Evolutionary conservation across 30 jellyfish, hydroid and myxozoan species (phyloP), one percentile per base, ranked within the genome.

Genomic region (Aurelia sp.): DNA sequence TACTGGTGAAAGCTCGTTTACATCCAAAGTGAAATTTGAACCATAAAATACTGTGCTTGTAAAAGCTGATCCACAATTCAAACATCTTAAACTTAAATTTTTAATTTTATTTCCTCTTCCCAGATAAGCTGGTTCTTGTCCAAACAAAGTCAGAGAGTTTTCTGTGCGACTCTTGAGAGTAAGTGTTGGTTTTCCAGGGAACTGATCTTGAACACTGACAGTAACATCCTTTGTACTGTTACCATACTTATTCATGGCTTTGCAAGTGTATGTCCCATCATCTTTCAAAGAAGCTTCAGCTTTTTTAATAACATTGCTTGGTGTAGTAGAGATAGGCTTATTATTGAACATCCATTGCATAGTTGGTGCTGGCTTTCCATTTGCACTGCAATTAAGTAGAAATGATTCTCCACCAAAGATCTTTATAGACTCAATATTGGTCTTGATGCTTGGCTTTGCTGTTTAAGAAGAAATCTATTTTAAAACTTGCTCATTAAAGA

Each of bases 281-380:
- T 35, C 78, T 4, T 18, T 35, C 27, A 13, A 19, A n/a, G n/a
- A 2, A 17, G 79, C 79, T 64, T 19, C 23, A 8, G 21, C 27
- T 52, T 41, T 47, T 4, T 12, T 4, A 55, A 62, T 23, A 44
- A 44, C 8, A 44, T 44, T 44, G 55, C 15, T 44, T 44, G 55
- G 55, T 16, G 37, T 17, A 13, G 20, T 30, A 18, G 33, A 10
- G 12, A 22, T 37, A 18, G 62, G 21, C 53, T 13, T 21, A 4
- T 47, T 30, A 3, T 20, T 27, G 47, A 23, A 6, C 15, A 11
- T 55, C 92, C 92, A 82, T 31, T 12, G n/a, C 0, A 48, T 47
- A 19, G 0, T 51, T 35, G 92, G 86, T 12, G 35, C 15, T 22
- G 92, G 92, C 3, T 68, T 72, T 20, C 86, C 92, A 69, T 23